Conservation (phyloP, 2,113 vertebrate genomes). For the Anas platyrhynchos region DNA sequence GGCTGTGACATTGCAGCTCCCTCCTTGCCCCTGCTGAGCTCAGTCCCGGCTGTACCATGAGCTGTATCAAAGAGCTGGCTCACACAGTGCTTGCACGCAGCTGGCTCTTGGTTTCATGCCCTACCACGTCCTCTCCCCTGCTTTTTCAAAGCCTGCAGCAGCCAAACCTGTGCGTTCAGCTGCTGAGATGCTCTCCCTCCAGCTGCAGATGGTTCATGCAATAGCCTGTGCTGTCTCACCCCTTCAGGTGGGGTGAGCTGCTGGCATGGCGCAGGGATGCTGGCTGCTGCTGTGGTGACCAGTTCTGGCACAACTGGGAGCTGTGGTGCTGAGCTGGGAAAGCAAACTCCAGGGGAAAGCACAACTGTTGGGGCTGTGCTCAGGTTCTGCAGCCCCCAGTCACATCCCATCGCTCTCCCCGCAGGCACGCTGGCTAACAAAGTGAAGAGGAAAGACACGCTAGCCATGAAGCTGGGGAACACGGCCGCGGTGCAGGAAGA, state of each 20-base stretch:
- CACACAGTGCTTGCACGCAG: background rate
- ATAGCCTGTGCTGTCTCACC: background rate
- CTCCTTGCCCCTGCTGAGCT: background rate
- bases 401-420: background rate
- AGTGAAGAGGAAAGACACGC: slow-evolving; percentile 95
- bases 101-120: background rate
- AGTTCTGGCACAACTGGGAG: background rate
- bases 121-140: background rate
- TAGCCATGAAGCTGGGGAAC: slow-evolving; percentile 93
- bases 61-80: background rate
- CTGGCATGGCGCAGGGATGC: background rate
- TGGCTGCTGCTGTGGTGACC: background rate
- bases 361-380: background rate
- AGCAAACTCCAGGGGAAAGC: background rate
- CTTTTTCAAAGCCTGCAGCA: background rate
- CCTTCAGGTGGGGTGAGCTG: background rate
- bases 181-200: background rate
- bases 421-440: slow-evolving; percentile 90
- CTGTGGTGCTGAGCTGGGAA: background rate
- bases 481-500: slow-evolving; percentile 71
- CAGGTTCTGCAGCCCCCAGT: background rate
- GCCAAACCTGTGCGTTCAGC: background rate
- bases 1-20: slow-evolving; percentile 28
- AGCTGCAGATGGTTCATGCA: background rate
- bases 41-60: background rate